Conservation (phyloP, 2,113 vertebrate species). For the Phalacrocorax aristotelis region DNA sequence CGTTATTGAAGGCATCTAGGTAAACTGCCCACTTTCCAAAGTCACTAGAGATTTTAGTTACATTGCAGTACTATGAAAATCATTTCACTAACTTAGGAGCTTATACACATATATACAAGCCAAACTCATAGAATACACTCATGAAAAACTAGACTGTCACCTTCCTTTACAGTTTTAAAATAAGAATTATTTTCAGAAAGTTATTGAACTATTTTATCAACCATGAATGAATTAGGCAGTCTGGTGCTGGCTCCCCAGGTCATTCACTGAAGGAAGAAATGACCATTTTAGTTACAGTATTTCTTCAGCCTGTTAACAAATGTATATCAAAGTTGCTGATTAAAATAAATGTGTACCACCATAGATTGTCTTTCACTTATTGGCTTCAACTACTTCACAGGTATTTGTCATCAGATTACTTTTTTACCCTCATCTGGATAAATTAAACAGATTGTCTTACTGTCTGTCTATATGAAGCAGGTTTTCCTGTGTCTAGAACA, state of each 20-base stretch:
- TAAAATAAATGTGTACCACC: neutral
- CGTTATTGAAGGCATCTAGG: neutral
- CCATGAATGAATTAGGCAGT: neutral
- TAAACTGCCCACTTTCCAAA: neutral
- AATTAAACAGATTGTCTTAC: neutral
- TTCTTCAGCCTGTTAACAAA: neutral
- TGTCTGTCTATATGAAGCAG: neutral
- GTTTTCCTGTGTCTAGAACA: neutral
- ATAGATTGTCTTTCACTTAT: fast-evolving
- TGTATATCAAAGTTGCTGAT: neutral
- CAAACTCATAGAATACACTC: neutral
- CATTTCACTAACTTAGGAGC: neutral
- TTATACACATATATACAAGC: neutral
- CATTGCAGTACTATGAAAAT: neutral
- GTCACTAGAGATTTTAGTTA: neutral
- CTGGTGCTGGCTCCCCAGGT: neutral
- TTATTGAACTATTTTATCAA: neutral
- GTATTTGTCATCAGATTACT: neutral
- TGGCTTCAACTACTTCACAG: neutral
- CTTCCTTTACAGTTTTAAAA: neutral
- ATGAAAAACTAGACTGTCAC: neutral
- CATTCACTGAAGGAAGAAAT: neutral
- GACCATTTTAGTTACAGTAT: neutral
- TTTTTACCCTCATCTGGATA: neutral
- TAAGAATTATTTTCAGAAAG: neutral